Evolutionary conservation across 2,888 invertebrate species (phyloP).

Genomic region (Agriotes lineatus): DNA sequence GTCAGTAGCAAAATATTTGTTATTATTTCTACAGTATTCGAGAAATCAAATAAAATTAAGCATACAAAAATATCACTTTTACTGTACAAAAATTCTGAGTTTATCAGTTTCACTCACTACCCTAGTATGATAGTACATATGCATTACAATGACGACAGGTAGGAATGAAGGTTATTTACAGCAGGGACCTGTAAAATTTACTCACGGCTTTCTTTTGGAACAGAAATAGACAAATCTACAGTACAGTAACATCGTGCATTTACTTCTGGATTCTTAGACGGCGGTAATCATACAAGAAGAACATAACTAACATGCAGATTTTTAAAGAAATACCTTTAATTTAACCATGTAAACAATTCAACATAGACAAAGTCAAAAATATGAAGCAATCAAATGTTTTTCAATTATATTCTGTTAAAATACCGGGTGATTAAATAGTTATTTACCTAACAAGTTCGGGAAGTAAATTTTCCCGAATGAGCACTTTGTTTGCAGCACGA

Average conservation of each 20-base stretch:
- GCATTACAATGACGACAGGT: conserved; percentile 4
- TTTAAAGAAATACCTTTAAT: too few species aligned
- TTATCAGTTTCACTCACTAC: background rate
- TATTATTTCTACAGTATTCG: conserved; percentile 2
- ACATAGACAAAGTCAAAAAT: too few species aligned
- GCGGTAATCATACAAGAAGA: too few species aligned
- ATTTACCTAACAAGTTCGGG: too few species aligned
- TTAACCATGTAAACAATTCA: too few species aligned
- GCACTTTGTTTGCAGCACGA: too few species aligned
- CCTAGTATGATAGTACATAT: background rate
- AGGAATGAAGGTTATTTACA: conserved; percentile 29
- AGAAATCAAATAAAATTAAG: conserved; percentile 4
- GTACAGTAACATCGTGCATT: conserved; percentile 22
- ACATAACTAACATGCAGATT: too few species aligned
- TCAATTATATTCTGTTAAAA: too few species aligned
- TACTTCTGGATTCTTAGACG: background rate
- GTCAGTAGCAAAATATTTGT: background rate
- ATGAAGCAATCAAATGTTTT: too few species aligned
- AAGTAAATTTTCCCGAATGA: too few species aligned
- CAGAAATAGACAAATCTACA: conserved; percentile 9
- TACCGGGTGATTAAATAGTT: too few species aligned
- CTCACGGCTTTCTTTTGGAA: conserved; percentile 38
- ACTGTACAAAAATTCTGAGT: background rate
- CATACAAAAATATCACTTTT: background rate
- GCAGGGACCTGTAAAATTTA: conserved; percentile 41